These are phyloP conservation scores for Drosophila ambigua DNA, from an alignment of 1,140 invertebrate species.

Conservation along the genomic window DNA sequence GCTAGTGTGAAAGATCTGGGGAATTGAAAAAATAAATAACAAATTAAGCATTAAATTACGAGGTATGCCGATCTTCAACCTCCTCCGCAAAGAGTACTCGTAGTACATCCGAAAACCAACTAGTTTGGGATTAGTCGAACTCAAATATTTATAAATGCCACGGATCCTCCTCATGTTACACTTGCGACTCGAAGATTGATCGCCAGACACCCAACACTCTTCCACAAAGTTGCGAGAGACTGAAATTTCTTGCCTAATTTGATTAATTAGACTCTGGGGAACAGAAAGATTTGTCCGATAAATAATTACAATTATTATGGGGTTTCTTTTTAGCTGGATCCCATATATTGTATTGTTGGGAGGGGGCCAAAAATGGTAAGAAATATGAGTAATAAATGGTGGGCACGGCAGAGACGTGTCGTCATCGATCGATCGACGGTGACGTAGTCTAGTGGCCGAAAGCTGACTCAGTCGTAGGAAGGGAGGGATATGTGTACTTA, in stretches of 20 bases:
- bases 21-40: slow-evolving; percentile 28
- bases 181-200: slow-evolving; percentile 69
- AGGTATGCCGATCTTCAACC: slow-evolving; percentile 34
- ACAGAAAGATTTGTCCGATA: slow-evolving; percentile 39
- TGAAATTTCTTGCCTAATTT: slow-evolving; percentile 60
- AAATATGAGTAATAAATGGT: slow-evolving; percentile 32
- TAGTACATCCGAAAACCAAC: slow-evolving; percentile 33
- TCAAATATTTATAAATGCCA: slow-evolving; percentile 59
- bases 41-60: slow-evolving; percentile 33
- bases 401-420: not conserved
- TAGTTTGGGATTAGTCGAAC: slow-evolving; percentile 38
- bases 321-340: not conserved
- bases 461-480: slow-evolving; percentile 20
- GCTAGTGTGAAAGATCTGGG: slow-evolving; percentile 44
- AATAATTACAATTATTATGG: slow-evolving; percentile 59
- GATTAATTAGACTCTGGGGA: slow-evolving; percentile 60
- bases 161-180: slow-evolving; percentile 64
- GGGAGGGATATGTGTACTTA: not conserved
- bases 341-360: slow-evolving; percentile 16
- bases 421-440: slow-evolving; percentile 24
- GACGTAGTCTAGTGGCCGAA: slow-evolving; percentile 16
- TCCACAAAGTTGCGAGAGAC: slow-evolving; percentile 22
- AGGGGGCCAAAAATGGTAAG: slow-evolving; percentile 4
- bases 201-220: slow-evolving; percentile 24
- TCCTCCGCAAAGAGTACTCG: slow-evolving; percentile 11